Base-by-base conservation (phyloP, 2,888 invertebrate genomes). In the Eledona agricola region DNA sequence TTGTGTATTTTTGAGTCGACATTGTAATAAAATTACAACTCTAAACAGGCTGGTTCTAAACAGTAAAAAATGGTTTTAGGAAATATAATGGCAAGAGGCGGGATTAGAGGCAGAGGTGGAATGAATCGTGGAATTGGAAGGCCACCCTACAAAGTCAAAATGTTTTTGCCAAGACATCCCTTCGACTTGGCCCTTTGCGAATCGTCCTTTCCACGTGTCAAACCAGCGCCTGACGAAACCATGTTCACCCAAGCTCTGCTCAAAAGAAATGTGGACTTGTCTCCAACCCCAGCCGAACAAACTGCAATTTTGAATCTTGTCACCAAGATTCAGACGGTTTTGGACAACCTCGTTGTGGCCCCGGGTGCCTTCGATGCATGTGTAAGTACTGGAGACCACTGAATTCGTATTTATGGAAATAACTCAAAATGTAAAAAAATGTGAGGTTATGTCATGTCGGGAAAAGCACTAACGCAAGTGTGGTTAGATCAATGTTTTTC, bases 321-420 rank as follows among this genome's bases (percentile, higher is more conserved):
- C 17, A 94, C 95, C 0, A 96, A 96, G 77, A 86, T 98, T n/a
- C 95, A 96, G 73, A 87, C 89, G 0, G 94, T 96, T 13, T 79
- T 98, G 43, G 98, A 98, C 72, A 96, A 93, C 73, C 78, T 98
- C 10, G 93, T 97, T 5, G 91, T 97, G 0, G 91, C 95, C 0
- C 96, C 97, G 0, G 95, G 93, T 15, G 88, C 87, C 55, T 96
- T 97, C 71, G 94, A 93, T 72, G 94, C 96, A 58, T 97, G 96
- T 75, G 96, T 96, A 81, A 86, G 92, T 87, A 56, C 16, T 35
- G 4, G 9, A n/a, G n/a, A n/a, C n/a, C n/a, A n/a, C n/a, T n/a
- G n/a, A n/a, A n/a, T n/a, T n/a, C n/a, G n/a, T n/a, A n/a, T n/a
- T n/a, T n/a, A n/a, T n/a, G n/a, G n/a, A n/a, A n/a, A n/a, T n/a